Percentiles rank a stretch among this genome's conserved stretches.
Conservation (phyloP, 2,113 vertebrate genomes). For the Jaculus jaculus region DNA sequence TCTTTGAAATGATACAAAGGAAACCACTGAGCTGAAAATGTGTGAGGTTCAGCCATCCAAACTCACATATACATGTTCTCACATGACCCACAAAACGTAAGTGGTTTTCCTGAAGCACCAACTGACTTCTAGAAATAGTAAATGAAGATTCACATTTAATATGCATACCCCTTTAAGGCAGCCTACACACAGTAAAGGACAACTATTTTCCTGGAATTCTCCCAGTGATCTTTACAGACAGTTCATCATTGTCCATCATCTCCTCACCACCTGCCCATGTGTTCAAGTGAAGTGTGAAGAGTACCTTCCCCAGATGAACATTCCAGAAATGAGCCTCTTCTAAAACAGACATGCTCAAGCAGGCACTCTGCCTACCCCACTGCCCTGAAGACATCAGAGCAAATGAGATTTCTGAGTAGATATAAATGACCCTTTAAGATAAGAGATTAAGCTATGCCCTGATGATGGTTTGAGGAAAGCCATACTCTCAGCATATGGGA, state of each 20-base stretch:
- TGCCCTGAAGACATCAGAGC: background rate
- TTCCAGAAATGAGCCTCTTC: background rate
- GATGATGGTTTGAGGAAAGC: too few relatives aligned
- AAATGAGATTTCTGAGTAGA: background rate
- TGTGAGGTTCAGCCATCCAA: background rate
- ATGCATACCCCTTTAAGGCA: background rate
- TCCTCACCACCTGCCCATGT: background rate
- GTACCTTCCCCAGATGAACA: background rate
- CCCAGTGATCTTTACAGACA: background rate
- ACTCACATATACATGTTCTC: background rate
- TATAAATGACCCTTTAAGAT: background rate
- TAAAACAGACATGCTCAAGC: background rate
- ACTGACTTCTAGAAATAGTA: background rate
- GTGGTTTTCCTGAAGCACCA: background rate
- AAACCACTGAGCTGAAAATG: constrained; percentile 11
- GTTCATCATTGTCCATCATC: background rate
- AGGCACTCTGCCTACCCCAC: background rate
- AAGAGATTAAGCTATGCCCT: background rate
- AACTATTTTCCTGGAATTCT: background rate
- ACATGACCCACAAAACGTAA: background rate
- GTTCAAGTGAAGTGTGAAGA: background rate
- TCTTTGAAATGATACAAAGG: background rate
- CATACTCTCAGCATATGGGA: background rate
- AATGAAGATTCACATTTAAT: background rate
- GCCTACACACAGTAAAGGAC: background rate